Percentiles rank a stretch among this genome's conserved stretches.
These are phyloP conservation scores for Barnardius zonarius DNA, from an alignment of 2,113 vertebrate species.

Conservation along the genomic window DNA sequence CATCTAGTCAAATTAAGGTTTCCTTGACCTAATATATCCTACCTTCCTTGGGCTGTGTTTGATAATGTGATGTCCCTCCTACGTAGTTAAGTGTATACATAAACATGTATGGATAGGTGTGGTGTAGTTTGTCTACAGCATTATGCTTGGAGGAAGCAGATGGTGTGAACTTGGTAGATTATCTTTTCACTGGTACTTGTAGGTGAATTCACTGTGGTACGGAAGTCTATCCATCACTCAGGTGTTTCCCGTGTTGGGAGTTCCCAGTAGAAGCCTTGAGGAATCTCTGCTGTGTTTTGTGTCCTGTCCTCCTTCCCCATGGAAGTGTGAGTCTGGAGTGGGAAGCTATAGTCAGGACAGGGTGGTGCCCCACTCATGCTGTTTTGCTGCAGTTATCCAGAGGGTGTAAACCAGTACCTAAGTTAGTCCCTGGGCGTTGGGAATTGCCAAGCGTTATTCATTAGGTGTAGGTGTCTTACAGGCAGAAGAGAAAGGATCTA, in stretches of 20 bases:
- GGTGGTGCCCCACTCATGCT: rapidly evolving
- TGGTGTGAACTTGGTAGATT: background rate
- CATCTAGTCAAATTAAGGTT: slow-evolving; percentile 18
- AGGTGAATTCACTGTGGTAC: background rate
- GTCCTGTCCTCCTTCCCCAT: background rate
- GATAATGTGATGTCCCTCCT: background rate
- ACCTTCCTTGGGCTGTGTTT: background rate
- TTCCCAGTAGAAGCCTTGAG: background rate
- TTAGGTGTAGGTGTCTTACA: background rate
- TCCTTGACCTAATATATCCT: background rate
- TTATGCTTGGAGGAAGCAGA: background rate
- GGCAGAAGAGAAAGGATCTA: background rate
- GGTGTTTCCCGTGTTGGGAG: background rate
- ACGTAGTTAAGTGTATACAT: background rate
- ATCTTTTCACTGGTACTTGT: background rate
- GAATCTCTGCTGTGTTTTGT: background rate
- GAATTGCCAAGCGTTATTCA: background rate
- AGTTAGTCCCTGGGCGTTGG: background rate
- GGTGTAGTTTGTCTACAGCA: background rate
- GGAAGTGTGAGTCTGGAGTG: background rate
- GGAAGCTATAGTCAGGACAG: background rate
- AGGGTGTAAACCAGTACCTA: background rate
- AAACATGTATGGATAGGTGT: background rate
- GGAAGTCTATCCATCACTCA: background rate
- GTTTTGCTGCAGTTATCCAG: background rate